Evolutionary conservation across 2,888 invertebrate genomes (phyloP).

Genomic region (Torymus tubicola): DNA sequence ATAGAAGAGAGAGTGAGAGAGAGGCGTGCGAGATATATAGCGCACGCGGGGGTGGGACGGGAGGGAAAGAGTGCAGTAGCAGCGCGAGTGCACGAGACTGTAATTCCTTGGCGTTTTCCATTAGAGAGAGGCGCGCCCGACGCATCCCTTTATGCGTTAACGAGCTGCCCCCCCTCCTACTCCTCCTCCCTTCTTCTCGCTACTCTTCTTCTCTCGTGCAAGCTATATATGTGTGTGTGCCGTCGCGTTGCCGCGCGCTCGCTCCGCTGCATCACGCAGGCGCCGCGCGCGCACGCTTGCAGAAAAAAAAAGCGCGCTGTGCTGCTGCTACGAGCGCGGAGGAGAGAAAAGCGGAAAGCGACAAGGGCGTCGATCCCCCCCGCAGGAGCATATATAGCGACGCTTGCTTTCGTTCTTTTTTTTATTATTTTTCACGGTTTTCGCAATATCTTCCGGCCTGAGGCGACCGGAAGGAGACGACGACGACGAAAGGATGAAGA

Average conservation of each 20-base stretch:
- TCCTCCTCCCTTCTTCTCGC: not conserved
- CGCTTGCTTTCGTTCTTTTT: too few relatives aligned
- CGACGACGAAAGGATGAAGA: not conserved
- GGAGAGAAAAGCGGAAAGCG: conserved; percentile 1
- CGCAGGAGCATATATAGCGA: not conserved
- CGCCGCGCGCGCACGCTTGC: conserved; percentile 2
- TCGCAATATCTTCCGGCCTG: conserved; percentile 18
- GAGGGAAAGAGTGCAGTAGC: not conserved
- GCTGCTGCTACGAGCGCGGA: too few relatives aligned
- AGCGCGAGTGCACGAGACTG: conserved; percentile 27
- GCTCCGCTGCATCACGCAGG: not conserved
- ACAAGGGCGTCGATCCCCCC: conserved; percentile 34
- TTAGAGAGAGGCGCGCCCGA: conserved; percentile 47
- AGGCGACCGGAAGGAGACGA: conserved; percentile 1
- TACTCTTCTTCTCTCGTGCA: not conserved
- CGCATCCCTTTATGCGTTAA: conserved; percentile 51
- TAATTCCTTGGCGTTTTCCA: conserved; percentile 55
- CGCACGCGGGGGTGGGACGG: not conserved
- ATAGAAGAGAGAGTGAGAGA: not conserved
- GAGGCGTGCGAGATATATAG: too few relatives aligned
- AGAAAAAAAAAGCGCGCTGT: not conserved
- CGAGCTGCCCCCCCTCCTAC: conserved; percentile 24
- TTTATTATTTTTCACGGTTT: not conserved
- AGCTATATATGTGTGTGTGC: not conserved
- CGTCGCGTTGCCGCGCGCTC: too few relatives aligned